phyloP scores from a whole-genome alignment of 2,113 vertebrate species.

The Dipodomys spectabilis region DNA sequence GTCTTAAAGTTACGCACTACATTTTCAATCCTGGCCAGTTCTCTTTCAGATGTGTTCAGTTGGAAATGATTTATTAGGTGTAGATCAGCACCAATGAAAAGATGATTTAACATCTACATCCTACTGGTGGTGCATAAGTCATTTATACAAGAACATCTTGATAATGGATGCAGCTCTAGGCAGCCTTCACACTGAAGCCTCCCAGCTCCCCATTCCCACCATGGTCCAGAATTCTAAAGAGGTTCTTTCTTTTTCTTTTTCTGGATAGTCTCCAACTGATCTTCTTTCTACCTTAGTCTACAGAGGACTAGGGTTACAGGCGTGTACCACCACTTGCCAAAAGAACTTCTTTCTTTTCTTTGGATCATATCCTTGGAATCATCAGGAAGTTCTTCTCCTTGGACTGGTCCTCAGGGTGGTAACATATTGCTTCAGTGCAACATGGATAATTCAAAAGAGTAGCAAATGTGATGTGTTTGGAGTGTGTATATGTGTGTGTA shows the following conservation, averaged over 20 bases:
- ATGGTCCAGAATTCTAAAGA: not conserved
- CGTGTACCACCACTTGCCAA: not conserved
- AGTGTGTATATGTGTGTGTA: too few relatives aligned
- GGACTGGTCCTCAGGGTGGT: not conserved
- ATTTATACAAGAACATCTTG: not conserved
- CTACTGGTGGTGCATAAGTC: not conserved
- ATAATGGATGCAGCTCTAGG: not conserved
- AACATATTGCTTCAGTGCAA: not conserved
- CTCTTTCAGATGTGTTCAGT: not conserved
- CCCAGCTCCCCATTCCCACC: not conserved
- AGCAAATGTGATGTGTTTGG: not conserved
- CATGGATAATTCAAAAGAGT: constrained; percentile 1
- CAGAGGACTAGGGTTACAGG: not conserved
- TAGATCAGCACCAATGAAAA: not conserved
- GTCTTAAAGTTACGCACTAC: not conserved
- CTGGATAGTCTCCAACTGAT: too few relatives aligned
- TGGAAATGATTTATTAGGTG: not conserved
- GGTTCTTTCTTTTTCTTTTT: not conserved
- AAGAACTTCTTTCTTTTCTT: constrained; percentile 50
- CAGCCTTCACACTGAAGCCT: not conserved
- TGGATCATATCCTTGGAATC: constrained; percentile 1
- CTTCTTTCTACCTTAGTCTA: not conserved
- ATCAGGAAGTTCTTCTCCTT: constrained; percentile 10
- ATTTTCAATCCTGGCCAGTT: not conserved
- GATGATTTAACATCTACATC: not conserved